Percentiles rank a stretch among this genome's conserved stretches.
Evolutionary conservation across 1,140 invertebrate species (phyloP).

Genomic region (Drosophila erecta): DNA sequence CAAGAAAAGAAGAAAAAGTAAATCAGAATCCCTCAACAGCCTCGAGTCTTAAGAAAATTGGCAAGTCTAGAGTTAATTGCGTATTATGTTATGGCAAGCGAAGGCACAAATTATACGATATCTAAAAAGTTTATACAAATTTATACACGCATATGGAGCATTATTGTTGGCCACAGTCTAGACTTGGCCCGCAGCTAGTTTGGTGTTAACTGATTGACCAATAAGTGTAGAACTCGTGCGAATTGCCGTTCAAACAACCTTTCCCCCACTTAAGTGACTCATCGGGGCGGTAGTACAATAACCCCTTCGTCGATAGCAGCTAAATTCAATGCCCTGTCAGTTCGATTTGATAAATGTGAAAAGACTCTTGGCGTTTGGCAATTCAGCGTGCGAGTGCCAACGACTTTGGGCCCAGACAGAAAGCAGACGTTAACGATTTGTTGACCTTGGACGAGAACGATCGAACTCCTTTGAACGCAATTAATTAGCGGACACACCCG

Average conservation of each 20-base stretch:
- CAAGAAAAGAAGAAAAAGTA: not conserved
- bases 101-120: conserved; percentile 42
- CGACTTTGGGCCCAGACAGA: conserved; percentile 7
- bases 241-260: conserved; percentile 5
- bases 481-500: conserved; percentile 16
- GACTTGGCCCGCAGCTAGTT: conserved; percentile 13
- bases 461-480: conserved; percentile 18
- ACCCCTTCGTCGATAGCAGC: not conserved
- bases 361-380: conserved; percentile 19
- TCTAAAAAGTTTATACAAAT: conserved; percentile 27
- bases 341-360: conserved; percentile 21
- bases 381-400: conserved; percentile 10
- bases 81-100: conserved; percentile 30
- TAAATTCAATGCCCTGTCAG: conserved; percentile 8
- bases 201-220: conserved; percentile 10
- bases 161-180: conserved; percentile 27
- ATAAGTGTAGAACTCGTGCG: conserved; percentile 18
- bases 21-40: conserved; percentile 1
- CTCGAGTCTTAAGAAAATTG: conserved; percentile 24
- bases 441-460: conserved; percentile 2
- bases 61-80: conserved; percentile 36
- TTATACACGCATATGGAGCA: conserved; percentile 5
- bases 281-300: not conserved
- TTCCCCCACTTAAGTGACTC: conserved; percentile 5
- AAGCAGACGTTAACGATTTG: conserved; percentile 4